Conservation (phyloP, 2,113 vertebrate genomes). For the Alaudala cheleensis region DNA sequence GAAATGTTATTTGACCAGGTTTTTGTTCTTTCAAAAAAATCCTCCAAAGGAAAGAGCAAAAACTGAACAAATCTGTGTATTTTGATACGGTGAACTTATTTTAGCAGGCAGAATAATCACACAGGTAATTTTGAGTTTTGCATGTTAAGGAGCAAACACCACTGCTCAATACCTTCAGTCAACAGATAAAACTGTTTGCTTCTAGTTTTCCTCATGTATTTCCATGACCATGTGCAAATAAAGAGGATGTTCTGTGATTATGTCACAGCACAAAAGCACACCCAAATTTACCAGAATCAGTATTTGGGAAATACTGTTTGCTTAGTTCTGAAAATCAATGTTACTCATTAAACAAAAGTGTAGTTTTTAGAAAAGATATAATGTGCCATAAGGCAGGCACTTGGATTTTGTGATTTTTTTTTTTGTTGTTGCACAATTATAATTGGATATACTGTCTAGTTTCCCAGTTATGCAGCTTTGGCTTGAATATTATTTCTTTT, state of each 20-base stretch:
- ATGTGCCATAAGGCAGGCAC: background rate
- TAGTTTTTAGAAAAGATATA: background rate
- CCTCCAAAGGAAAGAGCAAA: background rate
- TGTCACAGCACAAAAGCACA: background rate
- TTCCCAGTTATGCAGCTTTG: background rate
- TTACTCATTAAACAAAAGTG: background rate
- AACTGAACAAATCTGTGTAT: background rate
- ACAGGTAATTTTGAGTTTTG: background rate
- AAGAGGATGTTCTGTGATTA: background rate
- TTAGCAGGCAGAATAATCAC: background rate
- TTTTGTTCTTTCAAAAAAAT: background rate
- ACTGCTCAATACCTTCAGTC: background rate
- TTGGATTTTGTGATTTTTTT: background rate
- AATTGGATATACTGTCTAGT: background rate
- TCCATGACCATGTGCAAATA: background rate
- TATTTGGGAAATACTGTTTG: background rate
- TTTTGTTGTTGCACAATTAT: fast-evolving
- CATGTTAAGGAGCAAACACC: background rate
- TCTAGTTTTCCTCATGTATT: background rate
- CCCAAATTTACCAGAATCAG: background rate
- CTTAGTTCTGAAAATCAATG: background rate
- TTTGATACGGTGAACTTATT: background rate
- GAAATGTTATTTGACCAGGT: background rate
- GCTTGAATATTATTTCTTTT: background rate
- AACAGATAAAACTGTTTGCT: background rate